These are phyloP conservation scores for Dryobota labecula DNA, from an alignment of 2,888 invertebrate species.

Conservation along the genomic window DNA sequence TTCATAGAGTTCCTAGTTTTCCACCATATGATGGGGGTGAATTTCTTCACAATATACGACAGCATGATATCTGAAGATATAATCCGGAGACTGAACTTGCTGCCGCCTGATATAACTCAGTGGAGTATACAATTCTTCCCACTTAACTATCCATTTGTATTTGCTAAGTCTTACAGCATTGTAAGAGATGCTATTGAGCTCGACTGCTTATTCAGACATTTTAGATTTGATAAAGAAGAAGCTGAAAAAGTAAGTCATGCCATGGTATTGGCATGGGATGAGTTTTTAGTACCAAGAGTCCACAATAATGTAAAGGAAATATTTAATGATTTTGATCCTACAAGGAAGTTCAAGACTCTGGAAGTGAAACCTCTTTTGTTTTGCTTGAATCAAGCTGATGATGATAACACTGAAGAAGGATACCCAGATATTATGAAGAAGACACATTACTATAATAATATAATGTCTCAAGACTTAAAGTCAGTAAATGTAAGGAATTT, in stretches of 20 bases:
- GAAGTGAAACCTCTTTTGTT: slow-evolving; percentile 81
- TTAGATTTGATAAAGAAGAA: slow-evolving; percentile 88
- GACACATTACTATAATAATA: slow-evolving; percentile 81
- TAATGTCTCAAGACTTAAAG: slow-evolving; percentile 75
- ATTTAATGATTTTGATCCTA: slow-evolving; percentile 88
- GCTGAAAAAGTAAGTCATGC: slow-evolving; percentile 88
- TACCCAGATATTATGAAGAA: slow-evolving; percentile 86
- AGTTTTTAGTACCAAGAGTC: slow-evolving; percentile 91
- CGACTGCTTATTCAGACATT: slow-evolving; percentile 92
- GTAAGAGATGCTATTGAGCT: slow-evolving; percentile 90
- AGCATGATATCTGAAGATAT: slow-evolving; percentile 89
- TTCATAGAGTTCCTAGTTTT: slow-evolving; percentile 92
- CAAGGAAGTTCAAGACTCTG: slow-evolving; percentile 79
- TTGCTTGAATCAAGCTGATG: slow-evolving; percentile 86
- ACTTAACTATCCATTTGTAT: slow-evolving; percentile 92
- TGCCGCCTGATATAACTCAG: slow-evolving; percentile 86
- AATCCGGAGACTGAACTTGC: slow-evolving; percentile 83
- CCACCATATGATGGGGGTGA: slow-evolving; percentile 92
- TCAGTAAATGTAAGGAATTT: slow-evolving; percentile 82
- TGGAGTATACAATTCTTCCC: slow-evolving; percentile 91
- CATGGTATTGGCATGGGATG: slow-evolving; percentile 91
- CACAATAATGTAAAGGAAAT: slow-evolving; percentile 90
- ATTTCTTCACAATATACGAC: slow-evolving; percentile 92
- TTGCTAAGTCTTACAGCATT: slow-evolving; percentile 86
- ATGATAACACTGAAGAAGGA: slow-evolving; percentile 83